phyloP scores from a whole-genome alignment of 1,140 invertebrate genomes.

The Meloidogyne exigua region DNA sequence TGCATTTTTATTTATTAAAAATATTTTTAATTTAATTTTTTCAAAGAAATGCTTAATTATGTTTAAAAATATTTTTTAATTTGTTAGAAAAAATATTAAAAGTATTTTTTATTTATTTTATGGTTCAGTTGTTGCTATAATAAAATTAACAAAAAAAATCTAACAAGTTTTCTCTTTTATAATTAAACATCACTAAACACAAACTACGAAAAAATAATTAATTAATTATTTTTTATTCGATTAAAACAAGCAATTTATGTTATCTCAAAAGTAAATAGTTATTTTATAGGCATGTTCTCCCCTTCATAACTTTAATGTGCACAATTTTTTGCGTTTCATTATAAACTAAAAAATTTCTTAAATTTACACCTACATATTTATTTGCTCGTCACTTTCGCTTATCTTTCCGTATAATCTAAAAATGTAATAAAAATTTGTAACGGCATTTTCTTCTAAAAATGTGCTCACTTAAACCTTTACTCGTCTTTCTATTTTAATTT shows the following conservation, averaged over 20 bases:
- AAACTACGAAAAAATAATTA: neutral
- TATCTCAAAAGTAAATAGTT: neutral
- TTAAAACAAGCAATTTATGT: neutral
- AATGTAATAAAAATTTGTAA: neutral
- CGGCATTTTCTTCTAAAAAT: neutral
- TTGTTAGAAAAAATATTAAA: no score
- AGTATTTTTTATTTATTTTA: neutral
- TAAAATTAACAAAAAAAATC: neutral
- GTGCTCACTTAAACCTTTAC: neutral
- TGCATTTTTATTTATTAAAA: no score
- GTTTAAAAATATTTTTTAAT: no score
- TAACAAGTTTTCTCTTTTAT: neutral
- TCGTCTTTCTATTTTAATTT: neutral
- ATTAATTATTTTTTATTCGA: neutral
- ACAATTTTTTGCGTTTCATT: neutral
- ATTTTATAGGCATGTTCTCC: neutral
- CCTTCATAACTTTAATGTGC: neutral
- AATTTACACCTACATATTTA: neutral
- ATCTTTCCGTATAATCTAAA: conserved; percentile 2
- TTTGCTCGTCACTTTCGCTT: neutral
- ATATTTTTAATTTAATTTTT: no score
- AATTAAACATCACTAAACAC: neutral
- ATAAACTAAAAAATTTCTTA: no score
- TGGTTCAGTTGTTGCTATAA: neutral
- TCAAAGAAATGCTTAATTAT: no score